Evolutionary conservation across 2,888 invertebrate genomes (phyloP).

Genomic region (Aleiodes alternator): DNA sequence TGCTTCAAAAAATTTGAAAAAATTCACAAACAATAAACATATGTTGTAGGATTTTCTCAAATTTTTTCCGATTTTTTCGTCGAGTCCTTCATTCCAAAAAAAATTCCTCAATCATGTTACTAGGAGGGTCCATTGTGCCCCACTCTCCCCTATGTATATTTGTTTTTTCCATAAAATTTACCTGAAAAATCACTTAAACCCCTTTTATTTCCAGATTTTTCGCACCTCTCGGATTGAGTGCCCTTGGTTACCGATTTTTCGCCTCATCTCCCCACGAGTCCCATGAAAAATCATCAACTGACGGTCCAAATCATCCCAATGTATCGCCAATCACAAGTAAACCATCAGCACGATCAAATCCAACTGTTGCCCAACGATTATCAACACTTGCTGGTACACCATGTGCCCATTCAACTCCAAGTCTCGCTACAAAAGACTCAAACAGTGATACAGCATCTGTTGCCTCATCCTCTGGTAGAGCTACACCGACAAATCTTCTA

Average conservation of each 20-base stretch:
- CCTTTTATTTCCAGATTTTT: constrained; percentile 61
- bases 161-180: no score
- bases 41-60: no score
- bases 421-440: constrained; percentile 48
- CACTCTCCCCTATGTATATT: no score
- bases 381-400: constrained; percentile 56
- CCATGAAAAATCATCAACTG: constrained; percentile 57
- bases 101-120: no score
- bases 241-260: constrained; percentile 71
- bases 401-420: constrained; percentile 58
- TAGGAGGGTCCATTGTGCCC: no score
- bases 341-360: constrained; percentile 62
- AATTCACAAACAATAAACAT: no score
- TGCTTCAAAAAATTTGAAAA: no score
- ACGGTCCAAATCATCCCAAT: constrained; percentile 58
- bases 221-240: constrained; percentile 66
- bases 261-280: constrained; percentile 66
- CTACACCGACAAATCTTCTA: constrained; percentile 64
- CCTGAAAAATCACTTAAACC: no score
- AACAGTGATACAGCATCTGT: constrained; percentile 49
- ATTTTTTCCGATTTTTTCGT: no score
- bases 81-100: no score
- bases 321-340: constrained; percentile 67
- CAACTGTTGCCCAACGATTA: constrained; percentile 67
- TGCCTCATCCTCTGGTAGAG: constrained; percentile 61